These are phyloP conservation scores for Choreutis nemorana DNA, from an alignment of 2,888 invertebrate genomes.

Conservation along the genomic window DNA sequence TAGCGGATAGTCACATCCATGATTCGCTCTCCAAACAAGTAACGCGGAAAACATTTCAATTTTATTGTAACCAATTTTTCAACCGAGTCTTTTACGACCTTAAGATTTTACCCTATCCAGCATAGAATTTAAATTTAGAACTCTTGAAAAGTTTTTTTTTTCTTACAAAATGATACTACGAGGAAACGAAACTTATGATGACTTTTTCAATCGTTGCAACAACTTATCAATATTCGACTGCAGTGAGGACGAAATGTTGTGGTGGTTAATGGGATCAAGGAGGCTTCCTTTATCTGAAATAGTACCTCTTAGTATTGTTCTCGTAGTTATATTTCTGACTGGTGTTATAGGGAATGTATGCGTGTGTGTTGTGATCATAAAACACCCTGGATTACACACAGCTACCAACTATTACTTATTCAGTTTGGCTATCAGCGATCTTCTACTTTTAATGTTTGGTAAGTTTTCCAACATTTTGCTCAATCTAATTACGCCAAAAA, in stretches of 20 bases:
- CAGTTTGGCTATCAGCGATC: constrained; percentile 87
- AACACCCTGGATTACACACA: constrained; percentile 82
- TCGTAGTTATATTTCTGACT: constrained; percentile 81
- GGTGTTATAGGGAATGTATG: constrained; percentile 85
- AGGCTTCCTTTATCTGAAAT: constrained; percentile 65
- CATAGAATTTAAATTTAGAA: too few relatives aligned
- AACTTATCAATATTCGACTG: constrained; percentile 63
- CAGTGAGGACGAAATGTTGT: constrained; percentile 66
- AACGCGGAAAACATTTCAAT: too few relatives aligned
- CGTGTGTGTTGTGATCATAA: constrained; percentile 85
- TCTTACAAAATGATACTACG: constrained; percentile 34
- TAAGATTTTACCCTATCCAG: too few relatives aligned
- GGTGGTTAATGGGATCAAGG: constrained; percentile 69
- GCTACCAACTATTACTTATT: constrained; percentile 93
- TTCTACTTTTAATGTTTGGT: constrained; percentile 83
- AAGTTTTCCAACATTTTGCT: constrained; percentile 51
- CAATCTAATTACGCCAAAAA: too few relatives aligned
- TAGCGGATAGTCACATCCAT: constrained; percentile 11
- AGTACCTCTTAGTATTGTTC: constrained; percentile 72
- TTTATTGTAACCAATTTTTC: too few relatives aligned
- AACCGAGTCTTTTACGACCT: too few relatives aligned
- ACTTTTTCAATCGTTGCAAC: constrained; percentile 52
- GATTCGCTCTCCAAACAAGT: too few relatives aligned
- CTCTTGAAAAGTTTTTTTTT: too few relatives aligned
- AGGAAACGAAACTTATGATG: constrained; percentile 41